These are phyloP conservation scores for Calvadosia cruxmelitensis DNA, from an alignment of 30 jellyfish, hydroid and myxozoan genomes.

Conservation along the genomic window DNA sequence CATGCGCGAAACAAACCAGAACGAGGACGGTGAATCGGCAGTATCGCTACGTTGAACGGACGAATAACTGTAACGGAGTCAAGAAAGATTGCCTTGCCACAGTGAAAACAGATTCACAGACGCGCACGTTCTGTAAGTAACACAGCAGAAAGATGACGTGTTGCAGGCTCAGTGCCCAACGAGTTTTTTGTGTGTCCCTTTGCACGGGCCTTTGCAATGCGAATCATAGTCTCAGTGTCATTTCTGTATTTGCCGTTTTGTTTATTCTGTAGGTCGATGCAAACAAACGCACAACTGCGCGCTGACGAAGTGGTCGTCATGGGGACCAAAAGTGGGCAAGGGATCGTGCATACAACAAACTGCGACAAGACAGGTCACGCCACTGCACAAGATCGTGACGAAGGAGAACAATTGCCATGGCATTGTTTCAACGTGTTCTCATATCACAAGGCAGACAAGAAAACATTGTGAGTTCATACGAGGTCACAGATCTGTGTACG, in stretches of 20 bases:
- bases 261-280: constrained; percentile 66
- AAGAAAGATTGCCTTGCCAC: constrained; percentile 36
- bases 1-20: constrained; percentile 83
- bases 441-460: constrained; percentile 3
- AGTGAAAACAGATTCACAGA: constrained; percentile 22
- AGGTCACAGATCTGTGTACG: no score
- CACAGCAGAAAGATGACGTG: background rate
- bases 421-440: constrained; percentile 24
- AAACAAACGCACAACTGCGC: constrained; percentile 54
- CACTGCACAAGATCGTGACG: constrained; percentile 40
- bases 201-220: background rate
- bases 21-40: constrained; percentile 43
- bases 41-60: constrained; percentile 22
- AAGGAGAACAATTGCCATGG: constrained; percentile 57
- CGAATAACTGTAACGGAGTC: constrained; percentile 58
- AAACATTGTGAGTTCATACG: background rate
- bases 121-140: constrained; percentile 67
- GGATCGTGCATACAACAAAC: constrained; percentile 57
- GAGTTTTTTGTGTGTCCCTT: background rate
- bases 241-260: background rate
- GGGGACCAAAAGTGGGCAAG: constrained; percentile 57
- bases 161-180: background rate
- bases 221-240: background rate
- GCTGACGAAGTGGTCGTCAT: constrained; percentile 59
- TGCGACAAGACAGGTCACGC: constrained; percentile 33